These are phyloP conservation scores for Poecile atricapillus DNA, from an alignment of 2,113 vertebrate species.

Conservation along the genomic window DNA sequence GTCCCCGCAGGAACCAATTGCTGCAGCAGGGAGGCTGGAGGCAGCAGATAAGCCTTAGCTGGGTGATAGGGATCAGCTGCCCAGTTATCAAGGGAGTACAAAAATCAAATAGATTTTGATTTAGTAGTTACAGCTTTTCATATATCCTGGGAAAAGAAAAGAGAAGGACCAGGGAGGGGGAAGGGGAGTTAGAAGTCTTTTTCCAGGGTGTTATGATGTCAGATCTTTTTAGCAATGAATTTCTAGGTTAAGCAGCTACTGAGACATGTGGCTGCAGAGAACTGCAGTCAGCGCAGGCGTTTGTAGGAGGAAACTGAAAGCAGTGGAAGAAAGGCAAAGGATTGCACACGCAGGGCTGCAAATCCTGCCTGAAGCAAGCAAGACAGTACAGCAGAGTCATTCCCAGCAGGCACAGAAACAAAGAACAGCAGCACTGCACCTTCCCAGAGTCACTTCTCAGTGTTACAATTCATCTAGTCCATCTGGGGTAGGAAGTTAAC, in stretches of 20 bases:
- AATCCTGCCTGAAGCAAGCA: background rate
- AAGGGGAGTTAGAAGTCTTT: background rate
- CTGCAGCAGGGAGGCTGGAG: constrained; percentile 49
- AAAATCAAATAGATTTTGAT: constrained; percentile 70
- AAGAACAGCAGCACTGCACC: background rate
- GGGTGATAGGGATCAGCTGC: constrained; percentile 62
- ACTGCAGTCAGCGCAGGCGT: background rate
- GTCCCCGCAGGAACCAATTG: constrained; percentile 9
- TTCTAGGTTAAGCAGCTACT: constrained; percentile 49
- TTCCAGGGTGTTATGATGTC: constrained; percentile 24
- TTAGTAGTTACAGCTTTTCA: constrained; percentile 54
- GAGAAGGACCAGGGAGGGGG: background rate
- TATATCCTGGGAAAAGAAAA: constrained; percentile 49
- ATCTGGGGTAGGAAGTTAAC: background rate
- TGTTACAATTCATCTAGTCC: accelerated
- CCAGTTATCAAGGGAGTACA: constrained; percentile 60
- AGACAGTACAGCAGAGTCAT: background rate
- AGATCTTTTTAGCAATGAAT: constrained; percentile 42
- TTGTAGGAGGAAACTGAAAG: constrained; percentile 26
- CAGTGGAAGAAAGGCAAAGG: background rate
- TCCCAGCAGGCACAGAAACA: background rate
- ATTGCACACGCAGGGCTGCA: background rate
- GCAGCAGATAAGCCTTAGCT: constrained; percentile 63
- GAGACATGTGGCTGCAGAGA: background rate
- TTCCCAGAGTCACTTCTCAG: background rate